These are phyloP conservation scores for Sinella curviseta DNA, from an alignment of 1,140 invertebrate genomes.

Conservation along the genomic window DNA sequence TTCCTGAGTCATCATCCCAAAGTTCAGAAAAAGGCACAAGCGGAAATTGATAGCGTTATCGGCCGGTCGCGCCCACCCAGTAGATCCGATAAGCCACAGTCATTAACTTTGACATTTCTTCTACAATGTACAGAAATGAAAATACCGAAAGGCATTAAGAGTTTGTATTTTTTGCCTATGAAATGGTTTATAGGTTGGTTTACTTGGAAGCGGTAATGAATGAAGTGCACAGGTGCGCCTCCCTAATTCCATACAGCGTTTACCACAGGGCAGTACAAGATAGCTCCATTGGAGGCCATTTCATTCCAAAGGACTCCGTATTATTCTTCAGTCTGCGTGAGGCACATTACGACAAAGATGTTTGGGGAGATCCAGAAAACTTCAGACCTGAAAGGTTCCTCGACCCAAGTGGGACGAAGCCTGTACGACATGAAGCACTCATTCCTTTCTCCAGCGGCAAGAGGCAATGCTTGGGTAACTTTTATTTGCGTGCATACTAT, in stretches of 20 bases:
- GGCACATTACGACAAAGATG: constrained; percentile 69
- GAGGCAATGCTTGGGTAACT: constrained; percentile 25
- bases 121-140: no score
- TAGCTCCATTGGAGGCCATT: constrained; percentile 66
- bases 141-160: background rate
- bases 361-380: constrained; percentile 68
- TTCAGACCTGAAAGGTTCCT: constrained; percentile 79
- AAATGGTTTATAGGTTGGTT: constrained; percentile 65
- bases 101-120: no score
- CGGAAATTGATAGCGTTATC: constrained; percentile 54
- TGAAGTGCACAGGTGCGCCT: constrained; percentile 74
- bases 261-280: constrained; percentile 73
- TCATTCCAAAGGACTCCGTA: constrained; percentile 77
- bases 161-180: background rate
- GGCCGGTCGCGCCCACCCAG: constrained; percentile 62
- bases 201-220: constrained; percentile 75
- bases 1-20: constrained; percentile 53
- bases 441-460: constrained; percentile 75
- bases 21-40: constrained; percentile 53
- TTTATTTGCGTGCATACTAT: background rate
- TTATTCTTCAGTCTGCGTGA: constrained; percentile 76
- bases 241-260: constrained; percentile 72
- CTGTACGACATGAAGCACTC: constrained; percentile 65
- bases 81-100: constrained; percentile 69
- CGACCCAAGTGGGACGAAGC: constrained; percentile 62